Base-by-base conservation (phyloP, 2,113 vertebrate species). In the Oxyura jamaicensis region DNA sequence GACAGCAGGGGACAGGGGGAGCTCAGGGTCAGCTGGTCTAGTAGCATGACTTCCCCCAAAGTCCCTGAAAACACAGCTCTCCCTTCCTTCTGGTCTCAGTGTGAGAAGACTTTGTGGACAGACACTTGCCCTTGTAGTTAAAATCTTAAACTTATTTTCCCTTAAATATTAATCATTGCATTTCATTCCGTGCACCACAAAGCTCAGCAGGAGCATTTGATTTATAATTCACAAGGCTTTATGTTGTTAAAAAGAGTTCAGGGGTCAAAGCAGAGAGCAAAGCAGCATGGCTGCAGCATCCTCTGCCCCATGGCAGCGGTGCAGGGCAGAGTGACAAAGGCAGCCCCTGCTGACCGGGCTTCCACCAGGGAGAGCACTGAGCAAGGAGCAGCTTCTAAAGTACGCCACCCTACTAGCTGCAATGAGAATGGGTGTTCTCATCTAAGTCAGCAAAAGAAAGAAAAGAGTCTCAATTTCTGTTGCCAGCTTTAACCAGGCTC, bases 91-190 rank as follows among this genome's bases (percentile, higher is more conserved):
- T 3, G n/a, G 6, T 25, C 39, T 78, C 56, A 52, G 5, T 8
- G 6, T 7, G 50, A 68, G 66, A 85, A 60, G 39, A 15, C 52
- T 76, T 77, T 77, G 52, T 67, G 78, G 90, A 55, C 66, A 92
- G 23, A 83, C 46, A 33, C 90, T 89, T 79, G 80, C 95, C 91
- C 94, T 93, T 46, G 18, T 66, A 79, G 88, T 95, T 90, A 92
- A 91, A 88, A 88, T 92, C 91, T 93, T 87, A 76, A 94, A 93
- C 73, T 56, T 95, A 91, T 96, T 97, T 96, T 89, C 94, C 93
- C 94, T 97, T 97, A 95, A 97, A 95, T 98, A 97, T 95, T 96
- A 95, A 97, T 96, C 59, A 71, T 60, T n/a, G 52, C 91, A 94
- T 96, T 97, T 97, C 93, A 95, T 97, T 97, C 86, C 0, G 8